phyloP scores from a whole-genome alignment of 2,888 invertebrate species.

The Synanthedon andrenaeformis region DNA sequence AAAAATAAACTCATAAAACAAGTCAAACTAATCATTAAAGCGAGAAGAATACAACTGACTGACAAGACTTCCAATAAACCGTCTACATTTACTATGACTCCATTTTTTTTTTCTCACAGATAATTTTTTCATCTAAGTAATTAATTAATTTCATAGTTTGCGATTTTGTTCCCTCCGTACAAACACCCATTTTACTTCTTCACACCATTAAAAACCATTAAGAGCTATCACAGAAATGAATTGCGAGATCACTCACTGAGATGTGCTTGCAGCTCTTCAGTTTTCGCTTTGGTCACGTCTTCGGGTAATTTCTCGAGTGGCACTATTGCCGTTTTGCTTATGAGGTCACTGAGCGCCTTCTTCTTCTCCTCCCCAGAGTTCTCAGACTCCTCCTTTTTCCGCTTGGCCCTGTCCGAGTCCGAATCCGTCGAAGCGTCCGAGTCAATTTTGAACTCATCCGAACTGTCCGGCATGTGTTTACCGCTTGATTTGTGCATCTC shows the following conservation, averaged over 20 bases:
- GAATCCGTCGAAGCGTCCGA: conserved; percentile 35
- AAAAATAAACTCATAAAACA: too few relatives aligned
- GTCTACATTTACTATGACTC: too few relatives aligned
- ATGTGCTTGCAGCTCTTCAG: conserved; percentile 35
- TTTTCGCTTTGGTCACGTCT: conserved; percentile 28
- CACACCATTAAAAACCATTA: neutral
- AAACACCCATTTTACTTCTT: neutral
- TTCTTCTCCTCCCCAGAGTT: conserved; percentile 22
- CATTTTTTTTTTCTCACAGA: neutral
- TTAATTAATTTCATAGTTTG: neutral
- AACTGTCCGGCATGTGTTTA: conserved; percentile 66
- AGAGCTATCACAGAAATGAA: neutral
- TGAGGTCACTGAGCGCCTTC: conserved; percentile 35
- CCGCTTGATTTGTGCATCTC: conserved; percentile 67
- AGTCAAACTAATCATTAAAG: too few relatives aligned
- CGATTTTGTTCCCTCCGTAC: neutral
- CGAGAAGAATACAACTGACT: too few relatives aligned
- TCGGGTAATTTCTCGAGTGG: conserved; percentile 55
- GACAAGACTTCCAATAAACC: too few relatives aligned
- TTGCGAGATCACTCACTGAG: conserved; percentile 23
- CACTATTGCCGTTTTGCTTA: conserved; percentile 50
- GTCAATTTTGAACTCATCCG: conserved; percentile 58
- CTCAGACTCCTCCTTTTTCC: conserved; percentile 29
- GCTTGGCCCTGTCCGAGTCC: conserved; percentile 45
- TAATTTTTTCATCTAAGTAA: neutral